Evolutionary conservation across 2,113 vertebrate species (phyloP), one percentile per base, ranked within the genome.

Genomic region (Pygoscelis adeliae): DNA sequence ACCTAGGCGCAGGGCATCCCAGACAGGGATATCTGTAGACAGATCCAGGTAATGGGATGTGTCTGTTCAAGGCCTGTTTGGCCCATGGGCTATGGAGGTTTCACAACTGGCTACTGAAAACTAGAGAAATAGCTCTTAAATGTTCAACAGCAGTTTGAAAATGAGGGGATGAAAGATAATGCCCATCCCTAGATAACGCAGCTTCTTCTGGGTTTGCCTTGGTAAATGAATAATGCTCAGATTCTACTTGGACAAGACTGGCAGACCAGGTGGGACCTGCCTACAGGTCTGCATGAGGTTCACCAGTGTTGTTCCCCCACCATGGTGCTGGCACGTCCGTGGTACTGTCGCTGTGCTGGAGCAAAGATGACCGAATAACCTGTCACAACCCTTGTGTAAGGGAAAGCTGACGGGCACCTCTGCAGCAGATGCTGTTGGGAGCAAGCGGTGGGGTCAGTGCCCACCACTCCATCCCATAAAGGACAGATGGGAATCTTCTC

Each of bases 141-240:
- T 26, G 36, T 11, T 4, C 21, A 83, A 46, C 27, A n/a, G 34
- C 14, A 49, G 44, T 34, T 63, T 55, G 38, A 89, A 90, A 91
- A 87, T 8, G 15, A 70, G 34, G 5, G 6, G 10, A 32, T 34
- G 42, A 89, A 90, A 89, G 27, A n/a, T 14, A 90, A 62, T 6
- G 4, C 4, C 19, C 34, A 22, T 56, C 15, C 34, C 49, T 32
- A 7, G 18, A 32, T 14, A 66, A 53, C 0, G 0, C 8, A 70
- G 2, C 9, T 87, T 22, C 23, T 74, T 74, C 65, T 81, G 62
- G 9, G 27, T 62, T 93, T 83, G 76, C 38, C 27, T 74, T 29
- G 29, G n/a, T 62, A 71, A 40, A 58, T 27, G 38, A 36, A 10
- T n/a, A 36, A 52, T 13, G 26, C 36, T 52, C 18, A 62, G n/a